Conservation (phyloP, 2,797 vertebrate genomes). For the Acomys russatus region DNA sequence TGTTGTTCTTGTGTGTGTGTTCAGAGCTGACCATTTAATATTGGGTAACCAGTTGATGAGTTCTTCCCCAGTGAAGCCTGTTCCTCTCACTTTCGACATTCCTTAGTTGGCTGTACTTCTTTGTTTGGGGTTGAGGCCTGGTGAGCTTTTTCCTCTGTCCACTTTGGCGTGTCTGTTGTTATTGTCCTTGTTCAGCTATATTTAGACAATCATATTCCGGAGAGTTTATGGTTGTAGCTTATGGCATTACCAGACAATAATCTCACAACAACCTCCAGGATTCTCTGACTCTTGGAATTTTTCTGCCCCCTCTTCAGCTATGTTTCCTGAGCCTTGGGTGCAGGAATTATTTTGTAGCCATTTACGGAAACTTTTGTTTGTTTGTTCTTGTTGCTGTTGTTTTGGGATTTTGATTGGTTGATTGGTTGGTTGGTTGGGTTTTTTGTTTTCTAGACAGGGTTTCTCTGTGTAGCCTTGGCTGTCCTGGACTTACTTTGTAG, state of each 20-base stretch:
- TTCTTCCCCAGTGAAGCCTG: background rate
- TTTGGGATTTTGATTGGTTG: no score
- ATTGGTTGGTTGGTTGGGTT: no score
- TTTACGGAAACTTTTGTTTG: background rate
- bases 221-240: background rate
- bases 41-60: no score
- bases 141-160: background rate
- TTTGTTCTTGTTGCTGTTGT: no score
- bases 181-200: background rate
- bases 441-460: no score
- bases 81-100: background rate
- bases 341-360: background rate
- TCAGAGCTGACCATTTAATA: background rate
- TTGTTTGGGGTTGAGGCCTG: background rate
- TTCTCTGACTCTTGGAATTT: background rate
- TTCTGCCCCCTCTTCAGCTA: background rate
- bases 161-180: no score
- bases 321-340: background rate
- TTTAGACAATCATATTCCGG: no score
- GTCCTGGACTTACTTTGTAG: no score
- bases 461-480: no score
- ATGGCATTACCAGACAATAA: background rate
- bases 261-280: background rate
- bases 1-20: no score
- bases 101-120: background rate